These are phyloP conservation scores for Ectropis crepuscularia DNA, from an alignment of 2,888 invertebrate species.

Conservation along the genomic window DNA sequence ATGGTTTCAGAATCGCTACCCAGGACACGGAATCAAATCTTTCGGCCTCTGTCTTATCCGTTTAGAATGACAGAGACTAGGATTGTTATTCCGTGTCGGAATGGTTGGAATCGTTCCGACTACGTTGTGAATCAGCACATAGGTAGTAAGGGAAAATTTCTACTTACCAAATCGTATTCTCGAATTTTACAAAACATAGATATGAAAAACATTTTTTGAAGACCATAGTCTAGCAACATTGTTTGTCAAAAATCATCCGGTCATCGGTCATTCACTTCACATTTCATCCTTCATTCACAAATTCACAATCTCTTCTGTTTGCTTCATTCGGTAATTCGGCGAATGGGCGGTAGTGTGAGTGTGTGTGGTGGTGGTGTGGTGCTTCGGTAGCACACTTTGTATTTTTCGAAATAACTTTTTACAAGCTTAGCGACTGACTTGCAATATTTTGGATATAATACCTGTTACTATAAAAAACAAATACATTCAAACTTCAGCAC, in stretches of 20 bases:
- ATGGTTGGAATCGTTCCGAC: no score
- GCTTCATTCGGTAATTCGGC: constrained; percentile 12
- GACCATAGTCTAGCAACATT: not conserved
- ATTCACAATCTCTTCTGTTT: constrained; percentile 18
- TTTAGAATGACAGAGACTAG: no score
- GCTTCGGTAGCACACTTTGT: constrained; percentile 25
- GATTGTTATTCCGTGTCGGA: no score
- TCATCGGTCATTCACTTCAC: constrained; percentile 18
- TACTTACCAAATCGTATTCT: no score
- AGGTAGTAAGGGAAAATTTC: no score
- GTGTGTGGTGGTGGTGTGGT: constrained; percentile 31
- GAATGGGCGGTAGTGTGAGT: constrained; percentile 28
- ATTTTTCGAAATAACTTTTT: constrained; percentile 26
- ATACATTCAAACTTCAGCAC: constrained; percentile 14
- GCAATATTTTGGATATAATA: constrained; percentile 20
- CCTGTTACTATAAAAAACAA: constrained; percentile 17
- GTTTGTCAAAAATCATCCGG: constrained; percentile 10
- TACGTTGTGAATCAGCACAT: no score
- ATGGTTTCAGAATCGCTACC: no score
- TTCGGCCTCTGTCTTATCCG: no score
- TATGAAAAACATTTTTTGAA: not conserved
- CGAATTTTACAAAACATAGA: not conserved
- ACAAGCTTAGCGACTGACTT: constrained; percentile 16
- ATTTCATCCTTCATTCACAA: no score
- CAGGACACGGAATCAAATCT: no score